Conservation (phyloP, 2,888 invertebrate species). For the Tipula confusa region DNA sequence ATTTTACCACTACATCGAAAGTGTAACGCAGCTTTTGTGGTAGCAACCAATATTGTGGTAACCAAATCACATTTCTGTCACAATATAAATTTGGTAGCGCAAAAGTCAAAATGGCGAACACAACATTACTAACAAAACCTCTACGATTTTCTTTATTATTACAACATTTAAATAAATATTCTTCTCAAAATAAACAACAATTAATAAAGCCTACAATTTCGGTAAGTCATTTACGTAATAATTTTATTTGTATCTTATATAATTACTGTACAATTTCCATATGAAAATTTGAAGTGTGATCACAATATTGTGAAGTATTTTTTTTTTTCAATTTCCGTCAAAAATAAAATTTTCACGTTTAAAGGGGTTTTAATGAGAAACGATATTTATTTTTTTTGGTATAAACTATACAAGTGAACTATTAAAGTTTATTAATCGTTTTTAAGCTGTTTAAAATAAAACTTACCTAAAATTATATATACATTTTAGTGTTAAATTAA, state of each 20-base stretch:
- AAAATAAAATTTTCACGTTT: not conserved
- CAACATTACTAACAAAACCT: not conserved
- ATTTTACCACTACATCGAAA: not conserved
- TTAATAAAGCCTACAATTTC: not conserved
- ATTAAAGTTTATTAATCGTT: not conserved
- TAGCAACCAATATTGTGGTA: not conserved
- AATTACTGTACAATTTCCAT: not conserved
- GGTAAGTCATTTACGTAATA: not conserved
- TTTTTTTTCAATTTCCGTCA: not conserved
- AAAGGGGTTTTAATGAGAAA: slow-evolving; percentile 7
- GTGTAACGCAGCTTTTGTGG: not conserved
- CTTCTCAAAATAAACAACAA: not conserved
- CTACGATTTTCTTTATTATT: not conserved
- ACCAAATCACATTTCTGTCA: slow-evolving; percentile 16
- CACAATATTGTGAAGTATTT: not conserved
- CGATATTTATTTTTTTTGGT: not conserved
- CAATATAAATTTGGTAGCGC: not conserved
- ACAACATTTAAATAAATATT: not conserved
- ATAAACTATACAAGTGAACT: not conserved
- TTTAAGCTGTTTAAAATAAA: not conserved
- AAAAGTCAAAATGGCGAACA: not conserved
- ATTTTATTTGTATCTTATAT: not conserved
- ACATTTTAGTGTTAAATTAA: not conserved
- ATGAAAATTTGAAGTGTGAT: not conserved
- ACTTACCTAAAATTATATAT: not conserved